phyloP scores from a whole-genome alignment of 2,797 vertebrate genomes.

The Bufotes viridis region DNA sequence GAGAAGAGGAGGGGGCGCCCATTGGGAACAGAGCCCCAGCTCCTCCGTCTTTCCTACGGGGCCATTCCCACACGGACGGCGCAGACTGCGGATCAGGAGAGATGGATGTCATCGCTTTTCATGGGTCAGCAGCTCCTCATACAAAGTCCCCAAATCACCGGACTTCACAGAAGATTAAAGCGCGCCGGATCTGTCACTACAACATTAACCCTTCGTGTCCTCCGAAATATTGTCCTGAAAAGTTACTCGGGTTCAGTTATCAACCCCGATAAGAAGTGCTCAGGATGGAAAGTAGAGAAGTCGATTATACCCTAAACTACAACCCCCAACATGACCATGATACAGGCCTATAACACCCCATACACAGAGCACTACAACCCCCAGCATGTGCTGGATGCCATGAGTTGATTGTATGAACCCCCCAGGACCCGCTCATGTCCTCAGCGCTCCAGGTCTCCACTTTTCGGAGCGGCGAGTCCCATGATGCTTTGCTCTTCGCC shows the following conservation, averaged over 20 bases:
- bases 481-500: not conserved
- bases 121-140: slow-evolving; percentile 27
- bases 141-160: not conserved
- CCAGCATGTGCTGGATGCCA: no score
- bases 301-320: not conserved
- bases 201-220: slow-evolving; percentile 9
- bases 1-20: slow-evolving; percentile 27
- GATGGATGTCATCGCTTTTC: slow-evolving; percentile 48
- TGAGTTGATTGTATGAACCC: no score
- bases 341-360: no score
- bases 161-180: slow-evolving; percentile 13
- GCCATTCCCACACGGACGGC: slow-evolving; percentile 30
- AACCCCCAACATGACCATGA: no score
- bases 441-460: not conserved
- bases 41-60: slow-evolving; percentile 57
- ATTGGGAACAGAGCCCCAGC: slow-evolving; percentile 46
- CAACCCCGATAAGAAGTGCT: not conserved
- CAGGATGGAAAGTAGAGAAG: not conserved
- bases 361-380: no score
- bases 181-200: not conserved
- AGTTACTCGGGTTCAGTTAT: not conserved
- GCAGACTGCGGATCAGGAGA: not conserved
- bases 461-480: not conserved
- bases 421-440: not conserved
- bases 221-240: not conserved